Conservation (phyloP, 2,113 vertebrate genomes). For the Lanius ludovicianus region DNA sequence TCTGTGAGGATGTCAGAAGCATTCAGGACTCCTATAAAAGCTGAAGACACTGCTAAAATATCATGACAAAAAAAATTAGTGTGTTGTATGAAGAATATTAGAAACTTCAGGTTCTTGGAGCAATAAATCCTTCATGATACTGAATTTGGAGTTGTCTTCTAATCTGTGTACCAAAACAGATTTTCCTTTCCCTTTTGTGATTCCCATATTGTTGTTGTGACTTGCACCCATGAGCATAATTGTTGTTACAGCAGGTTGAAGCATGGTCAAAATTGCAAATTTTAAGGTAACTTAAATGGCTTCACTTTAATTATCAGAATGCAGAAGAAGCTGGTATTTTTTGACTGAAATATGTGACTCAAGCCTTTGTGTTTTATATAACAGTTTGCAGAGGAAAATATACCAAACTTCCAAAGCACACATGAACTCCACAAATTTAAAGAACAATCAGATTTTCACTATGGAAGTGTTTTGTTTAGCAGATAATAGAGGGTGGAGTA, state of each 20-base stretch:
- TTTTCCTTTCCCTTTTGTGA: background rate
- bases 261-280: background rate
- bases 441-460: background rate
- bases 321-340: background rate
- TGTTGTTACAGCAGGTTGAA: background rate
- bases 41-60: background rate
- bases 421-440: background rate
- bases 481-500: background rate
- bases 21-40: background rate
- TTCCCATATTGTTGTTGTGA: background rate
- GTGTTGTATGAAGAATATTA: background rate
- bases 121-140: background rate
- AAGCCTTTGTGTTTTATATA: background rate
- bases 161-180: background rate
- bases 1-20: background rate
- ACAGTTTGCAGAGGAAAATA: background rate
- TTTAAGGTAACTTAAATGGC: background rate
- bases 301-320: background rate
- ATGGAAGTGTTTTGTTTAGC: background rate
- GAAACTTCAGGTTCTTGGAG: background rate
- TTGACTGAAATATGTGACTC: background rate
- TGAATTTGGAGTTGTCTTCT: background rate
- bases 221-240: background rate
- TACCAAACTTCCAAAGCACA: background rate
- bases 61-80: background rate